These are phyloP conservation scores for Capreolus pygargus DNA, from an alignment of 2,113 vertebrate genomes.

Conservation along the genomic window DNA sequence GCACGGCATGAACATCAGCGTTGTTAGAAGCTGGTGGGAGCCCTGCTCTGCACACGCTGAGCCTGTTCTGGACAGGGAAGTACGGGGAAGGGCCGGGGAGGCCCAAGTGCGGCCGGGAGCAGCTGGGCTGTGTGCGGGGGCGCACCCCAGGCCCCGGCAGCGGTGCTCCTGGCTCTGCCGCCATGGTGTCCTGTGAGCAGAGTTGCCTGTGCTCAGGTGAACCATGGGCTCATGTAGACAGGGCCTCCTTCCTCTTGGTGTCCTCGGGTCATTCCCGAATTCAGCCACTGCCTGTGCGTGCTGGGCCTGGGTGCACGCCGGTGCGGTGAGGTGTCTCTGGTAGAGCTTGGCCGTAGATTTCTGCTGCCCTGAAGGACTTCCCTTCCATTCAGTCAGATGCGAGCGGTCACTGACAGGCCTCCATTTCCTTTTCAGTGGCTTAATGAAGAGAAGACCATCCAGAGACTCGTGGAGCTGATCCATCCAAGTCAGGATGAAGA, in stretches of 20 bases:
- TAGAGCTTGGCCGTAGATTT: neutral
- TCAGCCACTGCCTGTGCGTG: neutral
- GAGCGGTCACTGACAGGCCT: neutral
- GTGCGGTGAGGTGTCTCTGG: neutral
- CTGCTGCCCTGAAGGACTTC: neutral
- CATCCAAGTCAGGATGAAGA: constrained; percentile 93
- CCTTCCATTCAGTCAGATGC: neutral
- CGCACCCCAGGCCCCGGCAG: fast-evolving
- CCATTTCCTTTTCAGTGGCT: constrained; percentile 87
- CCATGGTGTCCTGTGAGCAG: neutral
- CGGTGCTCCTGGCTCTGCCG: neutral
- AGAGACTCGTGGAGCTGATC: constrained; percentile 93
- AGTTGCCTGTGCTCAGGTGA: neutral
- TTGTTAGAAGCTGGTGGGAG: neutral
- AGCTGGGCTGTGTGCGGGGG: neutral
- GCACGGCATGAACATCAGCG: fast-evolving
- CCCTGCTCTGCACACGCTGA: fast-evolving
- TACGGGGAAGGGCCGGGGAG: neutral
- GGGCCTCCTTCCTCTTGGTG: too few relatives aligned
- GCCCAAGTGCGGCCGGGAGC: fast-evolving
- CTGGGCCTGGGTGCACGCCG: neutral
- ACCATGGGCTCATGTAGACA: fast-evolving
- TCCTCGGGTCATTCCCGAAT: too few relatives aligned
- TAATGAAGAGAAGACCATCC: constrained; percentile 91
- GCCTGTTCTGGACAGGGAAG: neutral